Evolutionary conservation across 2,797 vertebrate species (phyloP).

Genomic region (Pagetopsis macropterus): DNA sequence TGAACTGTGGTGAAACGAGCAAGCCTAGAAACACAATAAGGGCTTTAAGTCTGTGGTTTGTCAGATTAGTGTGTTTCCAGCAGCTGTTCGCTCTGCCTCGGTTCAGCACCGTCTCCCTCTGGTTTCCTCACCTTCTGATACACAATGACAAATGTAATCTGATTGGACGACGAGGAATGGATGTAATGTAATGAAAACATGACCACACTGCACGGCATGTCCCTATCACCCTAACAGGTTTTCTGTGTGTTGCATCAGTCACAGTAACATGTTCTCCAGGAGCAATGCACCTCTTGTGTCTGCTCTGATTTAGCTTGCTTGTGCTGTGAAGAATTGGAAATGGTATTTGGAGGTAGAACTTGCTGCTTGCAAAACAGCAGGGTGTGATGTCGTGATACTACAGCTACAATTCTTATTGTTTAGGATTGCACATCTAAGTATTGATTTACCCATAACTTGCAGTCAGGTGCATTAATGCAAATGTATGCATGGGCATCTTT

Average conservation of each 20-base stretch:
- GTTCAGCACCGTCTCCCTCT: slow-evolving; percentile 17
- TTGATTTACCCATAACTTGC: slow-evolving; percentile 51
- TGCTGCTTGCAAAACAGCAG: slow-evolving; percentile 25
- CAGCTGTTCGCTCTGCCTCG: slow-evolving; percentile 12
- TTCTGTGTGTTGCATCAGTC: slow-evolving; percentile 54
- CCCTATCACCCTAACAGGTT: slow-evolving; percentile 51
- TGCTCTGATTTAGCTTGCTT: slow-evolving; percentile 44
- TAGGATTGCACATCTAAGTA: slow-evolving; percentile 13
- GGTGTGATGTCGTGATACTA: slow-evolving; percentile 5
- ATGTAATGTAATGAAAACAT: slow-evolving; percentile 50
- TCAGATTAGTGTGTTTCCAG: slow-evolving; percentile 21
- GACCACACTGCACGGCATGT: slow-evolving; percentile 18
- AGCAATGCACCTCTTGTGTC: slow-evolving; percentile 18
- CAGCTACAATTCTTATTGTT: slow-evolving; percentile 2
- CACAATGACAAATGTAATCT: slow-evolving; percentile 60
- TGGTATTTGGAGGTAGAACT: slow-evolving; percentile 12
- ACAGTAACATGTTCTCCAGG: slow-evolving; percentile 29
- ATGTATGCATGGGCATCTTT: slow-evolving; percentile 59
- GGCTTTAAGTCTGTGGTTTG: slow-evolving; percentile 7
- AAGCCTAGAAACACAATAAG: slow-evolving; percentile 8
- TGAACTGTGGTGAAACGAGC: slow-evolving; percentile 4
- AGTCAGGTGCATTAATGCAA: slow-evolving; percentile 61
- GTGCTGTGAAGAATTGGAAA: slow-evolving; percentile 54
- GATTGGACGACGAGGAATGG: slow-evolving; percentile 47
- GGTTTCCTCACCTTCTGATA: slow-evolving; percentile 36